Evolutionary conservation across 1,140 invertebrate genomes (phyloP).

Genomic region (Drosophila biarmipes): DNA sequence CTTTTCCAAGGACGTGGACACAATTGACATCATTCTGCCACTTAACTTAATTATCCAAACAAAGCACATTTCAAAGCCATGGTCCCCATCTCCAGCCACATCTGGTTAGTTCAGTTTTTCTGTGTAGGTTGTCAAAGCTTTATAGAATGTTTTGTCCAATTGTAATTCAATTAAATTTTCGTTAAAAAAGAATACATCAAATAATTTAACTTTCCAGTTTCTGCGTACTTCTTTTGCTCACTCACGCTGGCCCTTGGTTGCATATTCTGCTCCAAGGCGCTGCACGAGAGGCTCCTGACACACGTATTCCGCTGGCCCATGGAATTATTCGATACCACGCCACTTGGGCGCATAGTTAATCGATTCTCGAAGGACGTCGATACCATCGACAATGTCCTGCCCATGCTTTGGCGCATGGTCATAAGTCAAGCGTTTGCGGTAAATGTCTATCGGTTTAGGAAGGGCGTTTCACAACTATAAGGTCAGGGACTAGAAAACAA

Average conservation of each 20-base stretch:
- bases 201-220: conserved; percentile 70
- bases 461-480: background rate
- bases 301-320: conserved; percentile 89
- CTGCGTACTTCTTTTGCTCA: conserved; percentile 70
- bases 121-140: conserved; percentile 7
- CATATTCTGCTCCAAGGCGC: conserved; percentile 70
- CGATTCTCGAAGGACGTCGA: conserved; percentile 91
- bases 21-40: conserved; percentile 86
- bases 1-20: conserved; percentile 91
- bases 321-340: conserved; percentile 91
- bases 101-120: conserved; percentile 17
- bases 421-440: conserved; percentile 77
- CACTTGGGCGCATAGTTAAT: conserved; percentile 91
- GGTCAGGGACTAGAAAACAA: background rate
- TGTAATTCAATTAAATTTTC: background rate
- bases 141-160: conserved; percentile 16
- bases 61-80: background rate
- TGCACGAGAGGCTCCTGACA: conserved; percentile 87
- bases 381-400: conserved; percentile 87
- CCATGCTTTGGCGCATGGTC: conserved; percentile 83
- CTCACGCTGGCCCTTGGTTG: conserved; percentile 84
- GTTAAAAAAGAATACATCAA: background rate
- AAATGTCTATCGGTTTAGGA: conserved; percentile 16
- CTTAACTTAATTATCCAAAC: conserved; percentile 75
- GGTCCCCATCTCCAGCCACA: background rate